Base-by-base conservation (phyloP, 1,140 invertebrate species). In the Pinna nobilis region DNA sequence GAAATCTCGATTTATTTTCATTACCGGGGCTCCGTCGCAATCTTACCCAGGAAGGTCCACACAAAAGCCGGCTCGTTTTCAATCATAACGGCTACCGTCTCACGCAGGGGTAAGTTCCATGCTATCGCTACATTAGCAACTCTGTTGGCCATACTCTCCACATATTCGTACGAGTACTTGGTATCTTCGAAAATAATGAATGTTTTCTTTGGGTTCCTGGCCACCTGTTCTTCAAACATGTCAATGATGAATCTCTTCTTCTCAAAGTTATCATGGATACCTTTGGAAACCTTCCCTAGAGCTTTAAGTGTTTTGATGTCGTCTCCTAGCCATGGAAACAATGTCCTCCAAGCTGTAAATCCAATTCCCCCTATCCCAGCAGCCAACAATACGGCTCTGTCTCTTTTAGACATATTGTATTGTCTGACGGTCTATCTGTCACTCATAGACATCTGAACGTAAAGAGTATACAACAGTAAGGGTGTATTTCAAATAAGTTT, bases 21-120 rank as follows among this genome's bases (percentile, higher is more conserved):
- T n/a, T n/a, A n/a, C n/a, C n/a, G n/a, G n/a, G n/a, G n/a, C n/a
- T n/a, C n/a, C n/a, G n/a, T n/a, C n/a, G n/a, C n/a, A n/a, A 32
- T 55, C 28, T 74, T 65, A 80, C 82, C 82, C 32, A 83, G 32
- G 53, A 76, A 78, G 25, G 76, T 76, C 79, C 79, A 83, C 2
- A 83, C 47, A 39, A 81, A 81, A 6, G 65, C 77, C 18, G 82
- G 75, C 70, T 79, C 77, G 49, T 83, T 83, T n/a, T 70, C 50
- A 4, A 79, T 75, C 77, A 83, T 81, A 18, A 81, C 74, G 7
- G 79, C 79, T 6, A 81, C 75, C n/a, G 66, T 47, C n/a, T 74
- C 61, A 1, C 55, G 60, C n/a, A 41, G 59, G 2, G 65, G 74
- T 0, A 80, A 35, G 7, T 32, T 73, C 71, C 35, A 80, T 50